These are phyloP conservation scores for Mythimna lalbum DNA, from an alignment of 2,888 invertebrate species.

Conservation along the genomic window DNA sequence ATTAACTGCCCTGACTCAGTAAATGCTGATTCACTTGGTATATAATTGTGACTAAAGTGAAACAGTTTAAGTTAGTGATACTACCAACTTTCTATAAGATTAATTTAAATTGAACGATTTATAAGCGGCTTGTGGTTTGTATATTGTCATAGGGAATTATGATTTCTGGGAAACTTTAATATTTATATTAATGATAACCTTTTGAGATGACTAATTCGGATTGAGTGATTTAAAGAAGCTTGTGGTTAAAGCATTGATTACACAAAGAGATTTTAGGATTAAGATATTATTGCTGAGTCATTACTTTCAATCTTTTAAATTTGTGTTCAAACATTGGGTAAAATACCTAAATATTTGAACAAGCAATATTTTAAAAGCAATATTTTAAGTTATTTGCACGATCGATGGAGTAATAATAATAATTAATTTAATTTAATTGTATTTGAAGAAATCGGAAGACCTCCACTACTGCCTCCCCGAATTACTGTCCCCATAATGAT, in stretches of 20 bases:
- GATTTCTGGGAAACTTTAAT: constrained; percentile 23
- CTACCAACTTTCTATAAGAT: constrained; percentile 51
- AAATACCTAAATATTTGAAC: too few species aligned
- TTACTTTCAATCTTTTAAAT: neutral
- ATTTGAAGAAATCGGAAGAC: neutral
- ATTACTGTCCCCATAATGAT: too few species aligned
- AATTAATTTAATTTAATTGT: neutral
- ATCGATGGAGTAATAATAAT: neutral
- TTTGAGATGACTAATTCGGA: constrained; percentile 29
- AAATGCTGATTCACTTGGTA: constrained; percentile 51
- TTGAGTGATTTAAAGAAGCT: constrained; percentile 10
- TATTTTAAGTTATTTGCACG: too few species aligned
- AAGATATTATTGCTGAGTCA: neutral
- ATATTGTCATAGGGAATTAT: constrained; percentile 37
- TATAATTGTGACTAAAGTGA: constrained; percentile 46
- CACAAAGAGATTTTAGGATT: neutral
- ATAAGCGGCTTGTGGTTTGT: constrained; percentile 52
- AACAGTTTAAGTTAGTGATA: constrained; percentile 32
- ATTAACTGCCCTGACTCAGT: constrained; percentile 52
- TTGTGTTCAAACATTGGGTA: too few species aligned
- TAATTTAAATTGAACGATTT: constrained; percentile 58
- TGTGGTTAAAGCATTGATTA: constrained; percentile 30
- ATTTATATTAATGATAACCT: constrained; percentile 28
- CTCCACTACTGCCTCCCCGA: too few species aligned
- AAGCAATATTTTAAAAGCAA: neutral